phyloP scores from a whole-genome alignment of 1,140 invertebrate species.

The Temnothorax nylanderi region DNA sequence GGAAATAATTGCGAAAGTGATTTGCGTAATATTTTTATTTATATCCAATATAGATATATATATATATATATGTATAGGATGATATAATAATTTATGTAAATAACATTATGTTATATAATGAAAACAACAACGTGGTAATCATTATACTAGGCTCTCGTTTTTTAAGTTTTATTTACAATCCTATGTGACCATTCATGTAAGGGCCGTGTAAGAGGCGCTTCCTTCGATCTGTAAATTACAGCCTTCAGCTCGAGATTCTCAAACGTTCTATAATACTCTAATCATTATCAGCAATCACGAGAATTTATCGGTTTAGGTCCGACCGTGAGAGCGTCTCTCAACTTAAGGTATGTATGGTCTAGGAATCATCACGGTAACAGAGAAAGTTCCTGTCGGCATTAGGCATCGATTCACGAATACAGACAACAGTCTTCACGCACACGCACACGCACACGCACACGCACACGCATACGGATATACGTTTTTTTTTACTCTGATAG shows the following conservation, averaged over 20 bases:
- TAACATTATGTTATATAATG: conserved; percentile 79
- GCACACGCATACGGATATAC: not conserved
- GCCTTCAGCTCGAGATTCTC: conserved; percentile 39
- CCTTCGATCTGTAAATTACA: conserved; percentile 46
- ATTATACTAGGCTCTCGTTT: conserved; percentile 74
- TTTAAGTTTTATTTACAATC: conserved; percentile 75
- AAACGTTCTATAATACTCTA: conserved; percentile 64
- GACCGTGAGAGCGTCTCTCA: conserved; percentile 51
- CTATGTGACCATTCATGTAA: conserved; percentile 64
- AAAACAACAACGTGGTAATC: conserved; percentile 79
- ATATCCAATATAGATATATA: conserved; percentile 69
- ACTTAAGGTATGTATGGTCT: conserved; percentile 52
- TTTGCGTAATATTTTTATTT: conserved; percentile 68
- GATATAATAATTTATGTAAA: conserved; percentile 79
- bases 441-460: not conserved
- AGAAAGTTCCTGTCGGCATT: conserved; percentile 56
- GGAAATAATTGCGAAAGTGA: not conserved
- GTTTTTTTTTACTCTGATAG: conserved; percentile 49
- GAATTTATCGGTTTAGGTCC: conserved; percentile 37
- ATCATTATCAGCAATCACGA: conserved; percentile 28
- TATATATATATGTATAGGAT: conserved; percentile 68
- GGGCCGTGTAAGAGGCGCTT: conserved; percentile 15
- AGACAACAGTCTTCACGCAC: conserved; percentile 28
- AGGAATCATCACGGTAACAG: conserved; percentile 50
- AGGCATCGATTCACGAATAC: conserved; percentile 60